phyloP scores from a whole-genome alignment of 2,797 vertebrate species.

The Benthosema pterotum region DNA sequence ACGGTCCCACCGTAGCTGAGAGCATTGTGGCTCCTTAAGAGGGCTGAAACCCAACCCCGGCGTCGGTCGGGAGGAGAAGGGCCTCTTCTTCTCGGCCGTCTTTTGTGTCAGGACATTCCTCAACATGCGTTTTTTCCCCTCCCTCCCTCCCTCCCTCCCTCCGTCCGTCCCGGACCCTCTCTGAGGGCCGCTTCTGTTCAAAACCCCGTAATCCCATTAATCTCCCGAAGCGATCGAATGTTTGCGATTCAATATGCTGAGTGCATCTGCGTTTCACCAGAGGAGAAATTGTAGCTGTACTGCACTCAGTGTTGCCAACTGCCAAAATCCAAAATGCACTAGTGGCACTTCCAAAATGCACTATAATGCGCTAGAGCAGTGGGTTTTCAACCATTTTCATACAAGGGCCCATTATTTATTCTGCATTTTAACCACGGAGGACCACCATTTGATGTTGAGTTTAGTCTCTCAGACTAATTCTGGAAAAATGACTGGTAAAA shows the following conservation, averaged over 20 bases:
- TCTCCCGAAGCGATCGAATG: constrained; percentile 34
- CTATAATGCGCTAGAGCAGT: too few relatives aligned
- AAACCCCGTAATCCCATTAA: constrained; percentile 65
- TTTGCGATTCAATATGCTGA: constrained; percentile 43
- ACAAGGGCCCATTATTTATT: too few relatives aligned
- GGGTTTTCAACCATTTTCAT: too few relatives aligned
- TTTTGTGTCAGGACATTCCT: constrained; percentile 71
- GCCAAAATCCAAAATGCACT: too few relatives aligned
- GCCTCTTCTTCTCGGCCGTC: constrained; percentile 52
- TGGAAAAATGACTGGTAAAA: too few relatives aligned
- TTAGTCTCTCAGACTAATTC: too few relatives aligned
- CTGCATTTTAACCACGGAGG: too few relatives aligned
- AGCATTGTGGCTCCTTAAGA: constrained; percentile 55
- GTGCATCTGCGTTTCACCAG: constrained; percentile 26
- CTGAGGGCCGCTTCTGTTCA: constrained; percentile 44
- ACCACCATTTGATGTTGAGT: too few relatives aligned
- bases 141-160: too few relatives aligned
- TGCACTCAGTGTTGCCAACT: too few relatives aligned
- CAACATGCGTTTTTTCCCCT: constrained; percentile 26
- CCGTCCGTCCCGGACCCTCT: constrained; percentile 46
- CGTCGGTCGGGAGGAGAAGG: constrained; percentile 51
- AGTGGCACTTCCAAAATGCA: too few relatives aligned
- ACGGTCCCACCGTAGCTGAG: constrained; percentile 29
- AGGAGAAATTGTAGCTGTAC: constrained; percentile 13
- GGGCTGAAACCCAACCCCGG: constrained; percentile 70